Base-by-base conservation (phyloP, 2,888 invertebrate genomes). In the Apamea epomidion region DNA sequence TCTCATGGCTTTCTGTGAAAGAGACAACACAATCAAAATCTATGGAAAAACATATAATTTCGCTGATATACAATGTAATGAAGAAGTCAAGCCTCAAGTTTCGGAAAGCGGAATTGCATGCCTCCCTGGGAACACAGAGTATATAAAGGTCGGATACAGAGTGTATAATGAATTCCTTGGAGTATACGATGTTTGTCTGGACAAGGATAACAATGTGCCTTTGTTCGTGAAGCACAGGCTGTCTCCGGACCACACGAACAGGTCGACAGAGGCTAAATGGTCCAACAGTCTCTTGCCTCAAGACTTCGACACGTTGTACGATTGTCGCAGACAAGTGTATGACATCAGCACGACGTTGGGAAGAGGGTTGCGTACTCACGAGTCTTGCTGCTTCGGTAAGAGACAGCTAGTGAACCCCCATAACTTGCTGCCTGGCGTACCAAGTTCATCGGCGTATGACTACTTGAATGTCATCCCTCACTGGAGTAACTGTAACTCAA, bases 381-480 rank as follows among this genome's bases (percentile, higher is more conserved):
- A 92, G 65, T 78, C 83, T 7, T 95, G 95, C 76, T 94, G 95
- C 76, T 95, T 93, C 81, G 87, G 80, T 8, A 92, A 89, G 74
- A 90, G 93, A 68, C 94, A 93, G 76, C 87, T 95, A 29, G 92
- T 95, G 2, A 94, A 85, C 84, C 84, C 94, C 3, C 89, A 76
- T n/a, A 93, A 95, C 80, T 90, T 95, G 3, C 76, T 83, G 3
- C 92, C 92, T 8, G 95, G 95, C 0, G n/a, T 93, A 14, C 84
- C 94, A 0, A 92, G 93, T 81, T 80, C 86, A 16, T 87, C 93
- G 0, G 91, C 93, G 0, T 94, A 90, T 77, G 92, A 89, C 37
- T 89, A 93, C 86, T 87, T 94, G 45, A 95, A 95, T 82, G 89
- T 93, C 14, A 88, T 93, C 2, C 95, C 95, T 32, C 95, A 94